These are phyloP conservation scores for Ciconia nigra DNA, from an alignment of 2,797 vertebrate species.

Conservation along the genomic window DNA sequence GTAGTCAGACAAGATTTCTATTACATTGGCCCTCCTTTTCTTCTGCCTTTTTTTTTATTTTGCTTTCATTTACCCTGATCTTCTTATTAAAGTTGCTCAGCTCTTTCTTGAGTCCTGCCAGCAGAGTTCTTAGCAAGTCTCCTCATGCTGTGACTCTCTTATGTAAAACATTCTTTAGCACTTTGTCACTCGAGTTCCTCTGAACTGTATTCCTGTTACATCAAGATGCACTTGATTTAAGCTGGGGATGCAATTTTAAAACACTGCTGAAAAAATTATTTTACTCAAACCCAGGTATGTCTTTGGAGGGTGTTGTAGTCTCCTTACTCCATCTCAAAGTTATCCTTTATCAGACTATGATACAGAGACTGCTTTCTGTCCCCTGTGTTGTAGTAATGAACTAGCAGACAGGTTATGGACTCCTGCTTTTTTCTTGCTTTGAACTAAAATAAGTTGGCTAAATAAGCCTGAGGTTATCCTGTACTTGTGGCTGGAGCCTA, in stretches of 20 bases:
- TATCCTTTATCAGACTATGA: not conserved
- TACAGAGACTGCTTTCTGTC: not conserved
- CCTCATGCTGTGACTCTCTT: not conserved
- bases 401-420: not conserved
- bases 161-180: constrained; percentile 29
- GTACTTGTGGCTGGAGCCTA: not conserved
- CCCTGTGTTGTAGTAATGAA: not conserved
- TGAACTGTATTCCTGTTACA: not conserved
- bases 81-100: constrained; percentile 25
- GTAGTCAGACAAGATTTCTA: constrained; percentile 56
- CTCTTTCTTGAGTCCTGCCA: constrained; percentile 20
- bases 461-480: not conserved
- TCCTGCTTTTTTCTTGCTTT: not conserved
- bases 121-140: constrained; percentile 10
- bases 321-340: not conserved
- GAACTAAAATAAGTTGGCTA: not conserved
- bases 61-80: constrained; percentile 28
- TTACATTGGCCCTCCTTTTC: constrained; percentile 33
- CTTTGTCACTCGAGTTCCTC: not conserved
- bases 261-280: not conserved
- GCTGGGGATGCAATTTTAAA: not conserved
- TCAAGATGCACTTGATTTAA: not conserved
- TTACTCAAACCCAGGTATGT: not conserved
- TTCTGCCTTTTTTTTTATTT: not conserved
- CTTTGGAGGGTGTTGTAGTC: not conserved